Base-by-base conservation (phyloP, 2,888 invertebrate species). In the Metallyticus violacea region DNA sequence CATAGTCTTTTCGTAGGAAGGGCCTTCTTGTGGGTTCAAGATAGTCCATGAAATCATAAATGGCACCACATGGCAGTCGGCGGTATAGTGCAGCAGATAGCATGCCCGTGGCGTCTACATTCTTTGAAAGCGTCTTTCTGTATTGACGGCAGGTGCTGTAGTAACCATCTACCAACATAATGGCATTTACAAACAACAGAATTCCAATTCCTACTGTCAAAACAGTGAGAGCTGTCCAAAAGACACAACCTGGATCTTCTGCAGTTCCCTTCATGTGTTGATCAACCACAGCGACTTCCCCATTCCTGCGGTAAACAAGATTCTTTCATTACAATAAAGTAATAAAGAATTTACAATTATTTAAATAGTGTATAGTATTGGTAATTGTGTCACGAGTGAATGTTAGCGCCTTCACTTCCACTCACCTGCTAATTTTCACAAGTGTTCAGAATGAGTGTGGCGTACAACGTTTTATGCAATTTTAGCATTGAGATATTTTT, bases 21-120 rank as follows among this genome's bases (percentile, higher is more conserved):
- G 88, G 86, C 27, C 88, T 76, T 28, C 83, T 84, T 22, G 85
- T 83, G 7, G 95, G 95, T 88, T 96, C 95, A 87, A 97, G 92
- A 89, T 96, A 97, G 91, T 97, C 97, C 96, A 97, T 96, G 91
- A 96, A 97, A 91, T 97, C 97, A 89, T 94, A 82, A 25, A 88
- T 81, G 76, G 87, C 81, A 26, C 85, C 87, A 82, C 88, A 88
- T 6, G 78, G 30, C 1, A 88, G 40, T 22, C 88, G 81, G 15
- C 80, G 82, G 76, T 86, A 86, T 27, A 88, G 78, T 28, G 86
- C 87, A 26, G 82, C 30, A 30, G 87, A 85, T 27, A 82, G 79
- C 26, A 86, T 79, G 5, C 88, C 86, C 27, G 85, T 86, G 4
- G 85, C 82, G 29, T 86, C 79, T 22, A 88, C 83, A 22, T 88